Percentiles rank a stretch among this genome's conserved stretches.
These are phyloP conservation scores for Arenaria interpres DNA, from an alignment of 2,113 vertebrate genomes.

Conservation along the genomic window DNA sequence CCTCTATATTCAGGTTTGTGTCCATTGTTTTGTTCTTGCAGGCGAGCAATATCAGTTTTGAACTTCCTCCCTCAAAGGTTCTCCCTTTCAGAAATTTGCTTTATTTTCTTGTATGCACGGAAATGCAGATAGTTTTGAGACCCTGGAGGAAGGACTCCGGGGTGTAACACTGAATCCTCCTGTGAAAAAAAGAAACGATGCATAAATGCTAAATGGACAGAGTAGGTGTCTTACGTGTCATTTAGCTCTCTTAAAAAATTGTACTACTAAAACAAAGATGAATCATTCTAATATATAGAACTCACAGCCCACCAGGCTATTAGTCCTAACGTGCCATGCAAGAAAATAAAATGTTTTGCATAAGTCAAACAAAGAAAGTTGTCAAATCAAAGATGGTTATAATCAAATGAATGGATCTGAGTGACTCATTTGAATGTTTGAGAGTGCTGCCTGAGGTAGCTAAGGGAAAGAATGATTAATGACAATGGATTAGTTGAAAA, in stretches of 20 bases:
- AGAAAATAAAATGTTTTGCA: constrained; percentile 36
- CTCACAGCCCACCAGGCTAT: constrained; percentile 16
- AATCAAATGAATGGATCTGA: constrained; percentile 25
- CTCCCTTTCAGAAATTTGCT: background rate
- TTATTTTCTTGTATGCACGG: background rate
- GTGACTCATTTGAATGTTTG: constrained; percentile 8
- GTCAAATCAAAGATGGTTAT: constrained; percentile 22
- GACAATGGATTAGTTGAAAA: constrained; percentile 19
- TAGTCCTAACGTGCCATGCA: constrained; percentile 25
- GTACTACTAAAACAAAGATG: constrained; percentile 21
- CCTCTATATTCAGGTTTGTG: background rate
- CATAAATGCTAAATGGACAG: constrained; percentile 13
- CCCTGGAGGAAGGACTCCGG: background rate
- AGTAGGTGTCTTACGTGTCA: background rate
- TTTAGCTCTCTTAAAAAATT: background rate
- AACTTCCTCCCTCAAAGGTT: background rate
- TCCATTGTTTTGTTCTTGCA: background rate
- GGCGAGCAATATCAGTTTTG: background rate
- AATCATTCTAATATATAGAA: constrained; percentile 17
- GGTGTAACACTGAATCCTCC: background rate
- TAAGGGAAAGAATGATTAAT: background rate
- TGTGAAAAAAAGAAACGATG: constrained; percentile 26
- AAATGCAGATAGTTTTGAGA: background rate
- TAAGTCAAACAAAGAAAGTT: constrained; percentile 23
- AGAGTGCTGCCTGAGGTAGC: background rate